Evolutionary conservation across 2,888 invertebrate species (phyloP), one percentile per base, ranked within the genome.

Genomic region (Acrocyrtus sp.): DNA sequence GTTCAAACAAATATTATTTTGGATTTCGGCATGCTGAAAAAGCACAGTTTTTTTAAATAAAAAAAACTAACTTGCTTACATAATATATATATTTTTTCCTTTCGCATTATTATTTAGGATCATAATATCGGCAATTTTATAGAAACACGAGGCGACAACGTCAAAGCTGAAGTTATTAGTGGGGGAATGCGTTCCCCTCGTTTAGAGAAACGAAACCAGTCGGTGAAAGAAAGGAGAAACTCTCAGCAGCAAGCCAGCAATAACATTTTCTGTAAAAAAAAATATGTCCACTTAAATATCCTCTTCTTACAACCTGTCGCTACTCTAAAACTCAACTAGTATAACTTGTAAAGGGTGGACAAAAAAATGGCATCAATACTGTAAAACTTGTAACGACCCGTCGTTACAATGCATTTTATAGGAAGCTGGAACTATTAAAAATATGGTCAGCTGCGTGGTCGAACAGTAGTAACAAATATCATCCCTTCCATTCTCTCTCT

Each of bases 361-460:
- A 45, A n/a, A 19, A 34, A 58, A 58, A 58, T 58, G 58, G 41
- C 45, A 24, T 24, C 17, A 57, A 45, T 21, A 45, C 27, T 62
- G 21, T 48, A 51, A 62, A 10, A 50, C 62, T 51, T 62, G 62
- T 62, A 62, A 62, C 62, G 51, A 51, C 51, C 62, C 5, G 21
- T 51, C 50, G 48, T 62, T 61, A 61, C 58, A 67, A 67, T 67
- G 47, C 58, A 67, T 50, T 67, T 50, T 58, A 34, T 51, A 68
- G 68, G 60, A 60, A 68, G 68, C 68, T 53, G 60, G 60, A 60
- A 45, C 53, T 50, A 60, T 68, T 60, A 58, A 65, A 67, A 63
- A n/a, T n/a, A 34, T 56, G 43, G 58, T 58, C 50, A 67, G 67
- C 39, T 54, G 24, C n/a, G n/a, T 6, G 41, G 10, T 53, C 53